A percentile compares a stretch with the other conserved stretches of the same genome.
These are phyloP conservation scores for Coendou prehensilis DNA, from an alignment of 2,797 vertebrate species.

Conservation along the genomic window DNA sequence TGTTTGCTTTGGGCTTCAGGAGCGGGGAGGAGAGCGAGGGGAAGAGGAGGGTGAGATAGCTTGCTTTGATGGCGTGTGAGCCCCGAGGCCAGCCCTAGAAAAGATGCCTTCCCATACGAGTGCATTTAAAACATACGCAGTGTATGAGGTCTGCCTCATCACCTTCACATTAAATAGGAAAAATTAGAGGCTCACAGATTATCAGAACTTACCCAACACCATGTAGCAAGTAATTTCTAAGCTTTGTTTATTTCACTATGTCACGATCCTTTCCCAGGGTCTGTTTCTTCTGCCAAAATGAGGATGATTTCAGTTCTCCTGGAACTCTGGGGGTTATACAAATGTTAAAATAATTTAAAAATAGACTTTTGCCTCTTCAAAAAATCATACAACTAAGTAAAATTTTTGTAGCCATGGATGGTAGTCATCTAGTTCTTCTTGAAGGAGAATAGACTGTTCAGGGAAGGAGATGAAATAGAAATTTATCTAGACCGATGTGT, in stretches of 20 bases:
- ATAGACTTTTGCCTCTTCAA: not conserved
- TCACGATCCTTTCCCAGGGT: not conserved
- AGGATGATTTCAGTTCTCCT: conserved; percentile 5
- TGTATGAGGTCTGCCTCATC: not conserved
- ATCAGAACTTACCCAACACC: not conserved
- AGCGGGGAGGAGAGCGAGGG: not conserved
- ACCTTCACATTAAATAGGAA: not conserved
- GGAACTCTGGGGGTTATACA: not conserved
- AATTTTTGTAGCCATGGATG: not conserved
- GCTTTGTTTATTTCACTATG: not conserved
- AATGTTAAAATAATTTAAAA: conserved; percentile 12
- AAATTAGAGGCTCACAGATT: not conserved
- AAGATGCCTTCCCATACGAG: not conserved
- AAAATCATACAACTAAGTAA: conserved; percentile 18
- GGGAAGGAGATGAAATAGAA: conserved; percentile 9
- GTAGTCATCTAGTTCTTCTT: not conserved
- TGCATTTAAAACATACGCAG: conserved; percentile 4
- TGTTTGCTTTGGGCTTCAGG: conserved; percentile 6
- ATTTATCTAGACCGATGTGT: not conserved
- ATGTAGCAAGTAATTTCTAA: not conserved
- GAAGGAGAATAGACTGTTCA: conserved; percentile 21
- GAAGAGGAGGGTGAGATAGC: not conserved
- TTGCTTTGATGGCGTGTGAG: not conserved
- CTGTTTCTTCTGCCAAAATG: conserved; percentile 12
- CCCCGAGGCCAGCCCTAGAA: not conserved